Base-by-base conservation (phyloP, 2,797 vertebrate genomes). In the Fundulus diaphanus region DNA sequence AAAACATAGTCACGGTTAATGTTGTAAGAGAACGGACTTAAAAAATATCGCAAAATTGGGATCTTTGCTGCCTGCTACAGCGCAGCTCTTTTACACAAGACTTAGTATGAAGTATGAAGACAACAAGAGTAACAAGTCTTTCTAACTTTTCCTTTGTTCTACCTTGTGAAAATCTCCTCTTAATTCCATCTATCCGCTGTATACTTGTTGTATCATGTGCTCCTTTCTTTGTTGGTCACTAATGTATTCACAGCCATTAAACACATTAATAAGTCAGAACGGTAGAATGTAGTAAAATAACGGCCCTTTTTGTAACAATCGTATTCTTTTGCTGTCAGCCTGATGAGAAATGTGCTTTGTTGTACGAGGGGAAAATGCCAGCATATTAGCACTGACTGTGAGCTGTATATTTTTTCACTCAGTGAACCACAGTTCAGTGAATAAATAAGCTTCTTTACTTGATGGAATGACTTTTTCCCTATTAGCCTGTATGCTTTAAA, bases 401-500 rank as follows among this genome's bases (percentile, higher is more conserved):
- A 61, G 52, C 8, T 67, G 56, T 79, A 40, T 59, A 81, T 63
- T 37, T 78, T 29, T 37, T 40, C 54, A 27, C 37, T 83, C 46
- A 67, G 40, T 16, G 33, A 78, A 57, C 51, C 73, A 79, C 79
- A 79, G 48, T 75, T 85, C 48, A 74, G 63, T 82, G 82, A 77
- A 87, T 80, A 87, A 84, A 89, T 89, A 76, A 84, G 79, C 69
- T 90, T 61, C 80, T 88, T 89, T 85, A 72, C 79, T 72, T 78
- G 71, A 90, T 70, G 67, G 76, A 78, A 78, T 83, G 44, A 79
- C 83, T 78, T 83, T 82, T 75, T 81, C 73, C 83, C 82, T 81
- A 90, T 88, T 89, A 90, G 72, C 29, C 54, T 67, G 70, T 68
- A 73, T 77, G 78, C 70, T 75, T 79, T 80, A 84, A 88, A 91